Evolutionary conservation across 2,797 vertebrate genomes (phyloP), one percentile per base, ranked within the genome.

Genomic region (Sebastiscus albofasciatus): DNA sequence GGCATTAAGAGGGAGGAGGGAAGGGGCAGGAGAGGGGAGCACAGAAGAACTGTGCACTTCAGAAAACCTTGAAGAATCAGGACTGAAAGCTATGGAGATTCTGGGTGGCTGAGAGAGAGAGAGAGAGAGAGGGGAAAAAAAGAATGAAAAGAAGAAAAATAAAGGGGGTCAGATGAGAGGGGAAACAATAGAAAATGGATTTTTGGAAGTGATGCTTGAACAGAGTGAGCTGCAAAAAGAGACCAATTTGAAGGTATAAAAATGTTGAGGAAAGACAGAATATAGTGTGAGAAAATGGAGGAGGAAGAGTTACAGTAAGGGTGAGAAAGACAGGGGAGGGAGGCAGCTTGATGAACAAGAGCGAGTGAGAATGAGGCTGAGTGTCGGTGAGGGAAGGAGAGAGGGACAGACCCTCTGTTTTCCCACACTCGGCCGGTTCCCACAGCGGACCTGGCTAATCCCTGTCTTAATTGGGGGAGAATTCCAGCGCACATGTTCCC

Each of bases 401-500:
- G 87, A 87, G 92, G 82, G 88, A 85, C 90, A 72, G 80, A 67
- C 76, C 84, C 86, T 84, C 83, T 74, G 91, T 88, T 92, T 96
- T 96, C 96, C 95, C 96, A 96, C 96, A 96, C 94, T 96, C 93
- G 10, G 80, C 79, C 72, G 49, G 94, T 95, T 96, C 95, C 94
- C 95, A 96, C 95, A 96, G 92, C 93, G 87, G 91, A 90, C 93
- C 91, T 89, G 71, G 90, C 88, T 96, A 96, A 96, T 96, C 96
- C 95, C 93, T 93, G 95, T 94, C 94, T 95, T 96, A 96, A 96
- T 96, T 96, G 95, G 96, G 93, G 93, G 93, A 93, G 94, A 95
- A 96, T 96, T 96, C 95, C 94, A 95, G 90, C 69, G 80, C 93
- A 94, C 95, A 95, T 92, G 94, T 95, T 93, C 87, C 85, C 84